phyloP scores from a whole-genome alignment of 2,113 vertebrate species.

The Spea bombifrons region DNA sequence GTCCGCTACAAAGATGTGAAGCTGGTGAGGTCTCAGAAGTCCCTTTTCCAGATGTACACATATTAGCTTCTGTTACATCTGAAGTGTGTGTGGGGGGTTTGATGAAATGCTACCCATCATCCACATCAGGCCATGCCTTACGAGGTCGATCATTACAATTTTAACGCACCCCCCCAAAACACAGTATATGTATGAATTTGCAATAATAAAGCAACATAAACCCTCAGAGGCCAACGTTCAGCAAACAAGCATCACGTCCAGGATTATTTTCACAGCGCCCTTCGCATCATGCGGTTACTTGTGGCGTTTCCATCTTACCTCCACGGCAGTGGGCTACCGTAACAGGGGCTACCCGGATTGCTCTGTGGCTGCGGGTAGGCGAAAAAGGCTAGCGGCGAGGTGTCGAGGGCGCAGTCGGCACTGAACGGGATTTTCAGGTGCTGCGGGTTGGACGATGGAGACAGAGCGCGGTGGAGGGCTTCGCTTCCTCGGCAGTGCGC shows the following conservation, averaged over 20 bases:
- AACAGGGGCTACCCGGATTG: conserved; percentile 70
- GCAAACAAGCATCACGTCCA: neutral
- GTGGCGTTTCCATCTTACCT: conserved; percentile 77
- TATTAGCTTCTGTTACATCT: no score
- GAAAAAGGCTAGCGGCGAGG: conserved; percentile 78
- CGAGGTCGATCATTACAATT: no score
- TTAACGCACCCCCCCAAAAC: no score
- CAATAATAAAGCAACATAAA: no score
- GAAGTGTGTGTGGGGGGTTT: no score
- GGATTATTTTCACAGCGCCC: conserved; percentile 38
- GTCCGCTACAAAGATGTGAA: no score
- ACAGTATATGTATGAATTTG: no score
- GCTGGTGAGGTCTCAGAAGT: no score
- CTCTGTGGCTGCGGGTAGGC: conserved; percentile 67
- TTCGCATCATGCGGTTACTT: conserved; percentile 17
- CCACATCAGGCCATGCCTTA: no score
- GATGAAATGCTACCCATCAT: no score
- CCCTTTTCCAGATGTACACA: no score
- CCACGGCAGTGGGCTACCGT: conserved; percentile 81
- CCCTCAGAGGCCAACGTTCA: no score
- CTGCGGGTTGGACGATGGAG: conserved; percentile 75
- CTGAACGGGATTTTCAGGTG: conserved; percentile 70
- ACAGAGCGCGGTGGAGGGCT: conserved; percentile 81
- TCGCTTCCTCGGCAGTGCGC: conserved; percentile 88
- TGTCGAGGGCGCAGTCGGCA: conserved; percentile 75